Conservation (phyloP, 1,140 invertebrate species). For the Caenorhabditis elegans region WBcel235 BX284606.5:3527501-3528000, state of each 20-base stretch:
- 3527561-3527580: not conserved
- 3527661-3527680: not conserved
- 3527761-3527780: conserved; percentile 32
- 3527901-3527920: not conserved
- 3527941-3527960: too few relatives aligned
- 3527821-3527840: not conserved
- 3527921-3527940: too few relatives aligned
- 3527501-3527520: too few relatives aligned
- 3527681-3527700: too few relatives aligned
- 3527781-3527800: conserved; percentile 20
- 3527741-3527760: not conserved
- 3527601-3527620: not conserved
- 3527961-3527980: too few relatives aligned
- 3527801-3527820: not conserved
- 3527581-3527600: not conserved
- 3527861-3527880: not conserved
- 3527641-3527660: conserved; percentile 20
- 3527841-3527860: not conserved
- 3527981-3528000: too few relatives aligned
- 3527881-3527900: not conserved
- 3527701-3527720: too few relatives aligned
- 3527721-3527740: too few relatives aligned
- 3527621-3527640: too few relatives aligned
- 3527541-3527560: conserved; percentile 8
- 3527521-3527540: not conserved